Evolutionary conservation across 2,113 vertebrate genomes (phyloP), one percentile per base, ranked within the genome.

Genomic region (Semnopithecus entellus): DNA sequence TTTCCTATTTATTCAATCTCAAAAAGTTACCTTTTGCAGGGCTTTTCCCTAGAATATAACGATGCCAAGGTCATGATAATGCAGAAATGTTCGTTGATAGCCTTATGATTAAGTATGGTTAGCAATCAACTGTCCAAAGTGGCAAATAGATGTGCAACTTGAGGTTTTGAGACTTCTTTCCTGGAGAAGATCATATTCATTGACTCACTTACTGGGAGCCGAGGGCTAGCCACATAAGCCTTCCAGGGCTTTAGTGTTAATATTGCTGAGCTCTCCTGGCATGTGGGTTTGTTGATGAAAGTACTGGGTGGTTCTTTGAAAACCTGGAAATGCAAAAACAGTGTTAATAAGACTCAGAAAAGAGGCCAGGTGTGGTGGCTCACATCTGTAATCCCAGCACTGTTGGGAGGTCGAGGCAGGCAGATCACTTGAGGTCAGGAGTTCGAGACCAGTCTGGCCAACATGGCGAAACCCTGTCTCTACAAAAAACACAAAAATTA

Each of bases 291-390:
- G 0, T 48, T 78, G 70, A 32, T 48, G 3, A 81, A 75, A 70
- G 30, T 17, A 48, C 0, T 18, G 4, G 55, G 3, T 68, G 38
- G 55, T 64, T 52, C 90, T 82, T 94, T 90, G 55, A 81, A 97
- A 97, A 96, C n/a, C 73, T 70, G 38, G 48, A 83, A 78, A 90
- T 82, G 75, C 81, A 48, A 96, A 73, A 12, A 52, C 52, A 17
- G 35, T 25, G 6, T 52, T 79, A 23, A 75, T 79, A 23, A 75
- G 3, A 55, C 52, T 55, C 52, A 55, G 52, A 55, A 20, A 55
- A 55, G 18, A 55, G 52, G 52, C 52, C 52, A 55, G 52, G 61
- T 2, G 27, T 30, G 27, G 61, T 30, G 61, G 61, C 61, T 64
- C 27, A 64, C 27, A 5, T 27, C 61, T 64, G 61, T 30, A 30